phyloP scores from a whole-genome alignment of 2,797 vertebrate species.

The Tenualosa ilisha region DNA sequence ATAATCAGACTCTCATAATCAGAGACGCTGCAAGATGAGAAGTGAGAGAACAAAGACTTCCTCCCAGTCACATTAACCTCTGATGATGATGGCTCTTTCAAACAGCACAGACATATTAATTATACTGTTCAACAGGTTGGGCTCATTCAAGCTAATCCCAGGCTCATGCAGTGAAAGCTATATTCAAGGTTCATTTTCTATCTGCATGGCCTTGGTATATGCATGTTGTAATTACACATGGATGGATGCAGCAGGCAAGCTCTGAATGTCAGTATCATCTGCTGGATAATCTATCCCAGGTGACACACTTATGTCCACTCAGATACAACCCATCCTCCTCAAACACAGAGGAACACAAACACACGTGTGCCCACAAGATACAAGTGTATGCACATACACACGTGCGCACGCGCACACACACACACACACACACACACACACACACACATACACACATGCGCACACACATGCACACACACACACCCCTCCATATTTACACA shows the following conservation, averaged over 20 bases:
- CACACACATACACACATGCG: background rate
- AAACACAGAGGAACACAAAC: background rate
- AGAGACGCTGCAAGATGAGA: background rate
- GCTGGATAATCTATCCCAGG: conserved; percentile 42
- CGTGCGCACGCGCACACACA: background rate
- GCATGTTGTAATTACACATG: background rate
- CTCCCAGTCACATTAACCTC: background rate
- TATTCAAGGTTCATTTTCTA: background rate
- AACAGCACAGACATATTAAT: background rate
- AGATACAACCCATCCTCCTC: conserved; percentile 25
- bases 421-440: background rate
- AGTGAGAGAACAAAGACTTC: conserved; percentile 2
- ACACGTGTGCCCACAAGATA: background rate
- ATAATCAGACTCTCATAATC: background rate
- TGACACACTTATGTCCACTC: conserved; percentile 29
- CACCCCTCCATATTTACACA: background rate
- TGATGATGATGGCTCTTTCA: background rate
- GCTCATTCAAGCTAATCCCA: background rate
- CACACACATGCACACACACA: conserved; percentile 34
- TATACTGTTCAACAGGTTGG: background rate
- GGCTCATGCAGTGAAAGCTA: background rate
- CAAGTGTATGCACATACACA: no score
- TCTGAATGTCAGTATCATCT: conserved; percentile 69
- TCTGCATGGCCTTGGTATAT: background rate
- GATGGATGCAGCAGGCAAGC: conserved; percentile 42